These are phyloP conservation scores for Polydrusus cervinus DNA, from an alignment of 2,888 invertebrate genomes.

Conservation along the genomic window DNA sequence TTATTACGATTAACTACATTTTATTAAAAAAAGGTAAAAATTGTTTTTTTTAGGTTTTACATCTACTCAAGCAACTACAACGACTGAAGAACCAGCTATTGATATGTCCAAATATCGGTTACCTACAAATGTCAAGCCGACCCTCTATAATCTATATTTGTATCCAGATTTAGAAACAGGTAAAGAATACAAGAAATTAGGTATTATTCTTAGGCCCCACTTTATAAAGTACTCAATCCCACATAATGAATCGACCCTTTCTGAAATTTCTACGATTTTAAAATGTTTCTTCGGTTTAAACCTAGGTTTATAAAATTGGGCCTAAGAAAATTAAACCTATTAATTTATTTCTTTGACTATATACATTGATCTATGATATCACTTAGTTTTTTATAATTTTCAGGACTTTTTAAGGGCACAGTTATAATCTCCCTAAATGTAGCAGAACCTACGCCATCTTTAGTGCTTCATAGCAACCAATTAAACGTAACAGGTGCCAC, in stretches of 20 bases:
- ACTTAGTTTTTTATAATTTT: no score
- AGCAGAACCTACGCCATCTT: slow-evolving; percentile 68
- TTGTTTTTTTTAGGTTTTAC: slow-evolving; percentile 16
- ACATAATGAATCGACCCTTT: no score
- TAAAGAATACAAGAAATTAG: slow-evolving; percentile 28
- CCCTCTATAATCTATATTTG: slow-evolving; percentile 80
- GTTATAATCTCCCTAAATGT: slow-evolving; percentile 73
- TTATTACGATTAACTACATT: no score
- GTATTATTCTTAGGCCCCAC: no score
- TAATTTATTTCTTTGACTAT: no score
- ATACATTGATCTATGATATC: no score
- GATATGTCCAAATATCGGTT: slow-evolving; percentile 72
- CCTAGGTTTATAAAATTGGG: no score
- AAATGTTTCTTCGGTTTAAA: no score
- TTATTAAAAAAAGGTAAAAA: no score
- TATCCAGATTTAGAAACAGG: slow-evolving; percentile 77
- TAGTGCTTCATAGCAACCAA: slow-evolving; percentile 78
- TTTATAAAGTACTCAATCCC: no score
- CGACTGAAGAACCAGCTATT: slow-evolving; percentile 45
- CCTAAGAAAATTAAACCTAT: no score
- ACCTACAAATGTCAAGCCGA: slow-evolving; percentile 76
- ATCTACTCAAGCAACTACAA: slow-evolving; percentile 39
- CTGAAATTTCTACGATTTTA: no score
- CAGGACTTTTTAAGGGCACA: slow-evolving; percentile 59
- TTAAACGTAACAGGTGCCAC: slow-evolving; percentile 73